Conservation (phyloP, 2,888 invertebrate species). For the Noctua janthe region DNA sequence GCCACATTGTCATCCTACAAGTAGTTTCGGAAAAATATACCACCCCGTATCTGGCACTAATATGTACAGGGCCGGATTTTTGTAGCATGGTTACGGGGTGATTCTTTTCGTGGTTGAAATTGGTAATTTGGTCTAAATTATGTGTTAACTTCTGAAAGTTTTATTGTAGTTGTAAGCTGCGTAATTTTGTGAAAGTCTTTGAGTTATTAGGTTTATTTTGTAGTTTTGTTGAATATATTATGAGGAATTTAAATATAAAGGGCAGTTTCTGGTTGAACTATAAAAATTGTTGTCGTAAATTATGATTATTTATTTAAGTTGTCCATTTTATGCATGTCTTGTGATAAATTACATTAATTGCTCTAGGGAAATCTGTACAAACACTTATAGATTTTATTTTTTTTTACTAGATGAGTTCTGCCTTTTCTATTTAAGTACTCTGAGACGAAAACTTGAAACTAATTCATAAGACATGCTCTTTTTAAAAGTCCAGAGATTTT, state of each 20-base stretch:
- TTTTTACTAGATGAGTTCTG: neutral
- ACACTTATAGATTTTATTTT: neutral
- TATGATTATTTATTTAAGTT: neutral
- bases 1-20: constrained; percentile 84
- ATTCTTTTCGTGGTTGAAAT: constrained; percentile 7
- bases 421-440: neutral
- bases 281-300: neutral
- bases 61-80: constrained; percentile 81
- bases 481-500: no score
- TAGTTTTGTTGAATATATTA: neutral
- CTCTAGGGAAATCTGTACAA: neutral
- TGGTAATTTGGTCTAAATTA: constrained; percentile 9
- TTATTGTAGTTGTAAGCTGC: constrained; percentile 7
- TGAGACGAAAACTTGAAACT: neutral
- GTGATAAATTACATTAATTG: neutral
- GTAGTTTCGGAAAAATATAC: constrained; percentile 86
- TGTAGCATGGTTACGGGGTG: constrained; percentile 11
- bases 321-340: neutral
- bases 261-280: neutral
- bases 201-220: constrained; percentile 19
- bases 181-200: constrained; percentile 8
- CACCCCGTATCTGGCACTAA: constrained; percentile 88
- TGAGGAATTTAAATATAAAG: constrained; percentile 8
- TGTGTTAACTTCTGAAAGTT: constrained; percentile 39
- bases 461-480: neutral